Base-by-base conservation (phyloP, 2,888 invertebrate genomes). In the Macrostomum cliftonense region DNA sequence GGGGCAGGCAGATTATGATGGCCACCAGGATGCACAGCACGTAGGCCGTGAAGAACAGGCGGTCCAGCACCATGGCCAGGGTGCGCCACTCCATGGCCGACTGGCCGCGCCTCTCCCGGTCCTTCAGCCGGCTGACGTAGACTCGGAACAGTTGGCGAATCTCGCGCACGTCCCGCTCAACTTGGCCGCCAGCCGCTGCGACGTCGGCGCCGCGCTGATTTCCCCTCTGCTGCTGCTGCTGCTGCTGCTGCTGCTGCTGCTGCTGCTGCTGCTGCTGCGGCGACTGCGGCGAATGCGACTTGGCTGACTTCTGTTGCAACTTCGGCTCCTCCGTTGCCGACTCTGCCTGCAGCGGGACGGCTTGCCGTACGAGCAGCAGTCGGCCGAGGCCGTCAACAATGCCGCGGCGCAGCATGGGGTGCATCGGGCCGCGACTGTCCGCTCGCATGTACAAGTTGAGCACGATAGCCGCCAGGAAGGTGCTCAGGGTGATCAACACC, bases 11-110 rank as follows among this genome's bases (percentile, higher is more conserved):
- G 16, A 39, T 49, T 11, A 49, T 49, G 19, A 50, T 16, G 12
- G 51, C 51, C 14, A 51, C 39, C 13, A 37, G 14, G 39, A 53
- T 51, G 12, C 45, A 28, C 11, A 36, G 11, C 7, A 51, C 16
- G 39, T 51, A 51, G 13, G 52, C 16, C 12, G 45, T 20, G 40
- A 51, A 51, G 45, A 51, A 51, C 13, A 51, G 36, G 16, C 51
- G 2, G 38, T 51, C 51, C 19, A 51, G 52, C 12, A 51, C 51
- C 5, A 51, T 19, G 16, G 51, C 51, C 16, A 52, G 14, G 5
- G 51, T 51, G 37, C 51, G 53, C 51, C 51, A 51, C 43, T 51
- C 52, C 51, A 53, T 51, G 21, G 52, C 45, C 11, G 52, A 39
- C 20, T 40, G 36, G 40, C 52, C 40, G 16, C 37, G 37, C 14